Base-by-base conservation (phyloP, 2,888 invertebrate species). In the Sarcophaga variegata region DNA sequence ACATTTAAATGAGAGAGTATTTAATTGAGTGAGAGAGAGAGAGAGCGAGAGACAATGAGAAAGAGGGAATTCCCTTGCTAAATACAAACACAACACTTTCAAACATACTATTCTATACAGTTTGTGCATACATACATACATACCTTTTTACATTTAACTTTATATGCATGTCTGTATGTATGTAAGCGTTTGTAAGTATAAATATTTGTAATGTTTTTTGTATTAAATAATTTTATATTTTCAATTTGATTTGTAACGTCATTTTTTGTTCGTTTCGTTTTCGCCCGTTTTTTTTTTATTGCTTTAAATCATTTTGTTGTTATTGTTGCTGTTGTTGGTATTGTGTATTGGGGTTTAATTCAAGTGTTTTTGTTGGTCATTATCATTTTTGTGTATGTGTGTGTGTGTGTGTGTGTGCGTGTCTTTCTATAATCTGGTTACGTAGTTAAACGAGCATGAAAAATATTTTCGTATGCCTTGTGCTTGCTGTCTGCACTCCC, bases 1-100 rank as follows among this genome's bases (percentile, higher is more conserved):
- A 37, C 49, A 66, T 66, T 72, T 66, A n/a, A 71, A 27, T 77
- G 59, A 54, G 82, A n/a, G 20, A 45, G 37, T 27, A 27, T 1
- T 27, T 5, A 37, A 49, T 70, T 60, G n/a, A 77, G 25, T 77
- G 86, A 69, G 86, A 88, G 89, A 69, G 86, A 88, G 89, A 62
- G 72, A 49, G 11, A 12, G 49, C 2, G 49, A 12, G 14, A 14
- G 11, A 14, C 49, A 49, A 12, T 49, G 14, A 49, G 54, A 54
- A 17, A 54, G 74, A 91, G 90, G 91, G 91, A 91, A 91, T 91
- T 91, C 91, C 91, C 91, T 89, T 76, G 84, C 59, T 67, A 69
- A 72, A 54, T 45, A 63, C 20, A 71, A 72, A 74, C 12, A 80
- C 27, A n/a, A 66, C n/a, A 72, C 54, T 54, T 17, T 14, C 12